Base-by-base conservation (phyloP, 1,140 invertebrate species). In the Dinoponera quadriceps region DNA sequence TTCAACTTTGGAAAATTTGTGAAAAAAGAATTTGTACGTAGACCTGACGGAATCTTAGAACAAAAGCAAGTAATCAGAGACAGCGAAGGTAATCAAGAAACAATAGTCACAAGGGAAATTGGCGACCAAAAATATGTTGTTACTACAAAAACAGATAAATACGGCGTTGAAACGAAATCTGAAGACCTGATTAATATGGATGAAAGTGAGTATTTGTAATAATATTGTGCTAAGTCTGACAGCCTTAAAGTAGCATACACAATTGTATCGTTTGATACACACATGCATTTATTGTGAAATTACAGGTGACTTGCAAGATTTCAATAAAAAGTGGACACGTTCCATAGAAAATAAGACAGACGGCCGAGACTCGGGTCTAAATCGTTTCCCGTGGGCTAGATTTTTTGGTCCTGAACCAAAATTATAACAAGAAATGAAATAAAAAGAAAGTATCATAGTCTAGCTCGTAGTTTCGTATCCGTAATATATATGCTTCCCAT, bases 81-180 rank as follows among this genome's bases (percentile, higher is more conserved):
- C 83, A 94, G 90, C 69, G 86, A 94, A 69, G 95, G 95, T 27
- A 95, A 94, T 85, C 90, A 95, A 72, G 93, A 95, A 87, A 94
- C 92, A 3, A 95, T 91, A 25, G 85, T 95, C 5, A 94, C 93
- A 57, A 90, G 90, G 57, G 89, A 93, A 91, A 89, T 92, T 44
- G 94, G 92, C 9, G 93, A 95, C 77, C 94, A 95, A 90, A 92
- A 92, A 65, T 92, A 95, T 59, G 93, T 92, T 14, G 65, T 94
- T 29, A 92, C 92, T 20, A 93, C 88, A 49, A 93, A 88, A 84
- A 93, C 82, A 78, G 93, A 95, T 73, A 94, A 92, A 88, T 88
- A 94, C 89, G 95, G 95, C 0, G 66, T 93, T 29, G 92, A 95
- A 89, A 94, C 92, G n/a, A 89, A 91, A 77, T 93, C 89, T 29